These are phyloP conservation scores for Meteorus cinctellus DNA, from an alignment of 2,888 invertebrate genomes.

Conservation along the genomic window DNA sequence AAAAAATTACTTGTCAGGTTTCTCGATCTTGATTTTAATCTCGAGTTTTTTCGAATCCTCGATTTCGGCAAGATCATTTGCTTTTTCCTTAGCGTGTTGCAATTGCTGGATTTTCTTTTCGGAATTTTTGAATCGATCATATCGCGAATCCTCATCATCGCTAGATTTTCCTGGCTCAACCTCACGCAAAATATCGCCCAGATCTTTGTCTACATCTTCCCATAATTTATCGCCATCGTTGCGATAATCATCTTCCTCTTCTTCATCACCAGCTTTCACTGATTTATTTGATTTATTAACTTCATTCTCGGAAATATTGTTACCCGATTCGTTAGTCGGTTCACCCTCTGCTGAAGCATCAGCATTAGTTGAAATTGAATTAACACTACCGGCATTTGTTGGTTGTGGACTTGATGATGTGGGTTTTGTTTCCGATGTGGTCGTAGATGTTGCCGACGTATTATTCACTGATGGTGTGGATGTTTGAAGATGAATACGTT, in stretches of 20 bases:
- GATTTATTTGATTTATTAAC: conserved; percentile 66
- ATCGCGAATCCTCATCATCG: conserved; percentile 80
- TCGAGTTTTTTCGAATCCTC: conserved; percentile 61
- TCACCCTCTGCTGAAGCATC: conserved; percentile 53
- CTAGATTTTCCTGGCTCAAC: conserved; percentile 79
- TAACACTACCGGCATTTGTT: conserved; percentile 22
- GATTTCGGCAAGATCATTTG: conserved; percentile 69
- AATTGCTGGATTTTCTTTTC: conserved; percentile 74
- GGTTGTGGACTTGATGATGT: conserved; percentile 28
- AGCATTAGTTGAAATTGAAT: conserved; percentile 39
- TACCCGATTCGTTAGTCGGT: conserved; percentile 69
- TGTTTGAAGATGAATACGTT: conserved; percentile 76
- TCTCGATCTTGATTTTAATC: conserved; percentile 61
- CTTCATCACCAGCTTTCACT: conserved; percentile 73
- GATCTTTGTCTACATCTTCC: conserved; percentile 88
- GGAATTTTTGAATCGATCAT: conserved; percentile 80
- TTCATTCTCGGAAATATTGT: conserved; percentile 41
- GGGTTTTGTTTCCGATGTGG: conserved; percentile 50
- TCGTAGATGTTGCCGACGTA: conserved; percentile 53
- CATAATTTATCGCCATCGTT: conserved; percentile 81
- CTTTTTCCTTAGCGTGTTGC: conserved; percentile 57
- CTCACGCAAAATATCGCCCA: conserved; percentile 82
- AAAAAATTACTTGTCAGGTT: conserved; percentile 58
- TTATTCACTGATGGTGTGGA: conserved; percentile 59
- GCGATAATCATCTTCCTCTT: conserved; percentile 70